Evolutionary conservation across 2,888 invertebrate species (phyloP).

Genomic region (Saturnia pavonia): DNA sequence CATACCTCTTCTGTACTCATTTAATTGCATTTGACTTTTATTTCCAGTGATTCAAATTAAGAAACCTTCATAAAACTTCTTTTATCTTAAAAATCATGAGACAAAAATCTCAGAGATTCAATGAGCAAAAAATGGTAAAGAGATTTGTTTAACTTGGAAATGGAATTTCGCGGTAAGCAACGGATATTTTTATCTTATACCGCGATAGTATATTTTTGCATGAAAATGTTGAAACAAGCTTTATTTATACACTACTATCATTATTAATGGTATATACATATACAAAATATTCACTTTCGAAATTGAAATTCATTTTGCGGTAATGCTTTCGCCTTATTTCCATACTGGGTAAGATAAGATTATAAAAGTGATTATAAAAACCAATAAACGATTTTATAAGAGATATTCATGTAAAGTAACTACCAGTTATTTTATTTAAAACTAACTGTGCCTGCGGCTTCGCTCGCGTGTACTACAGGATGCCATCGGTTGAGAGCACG

Average conservation of each 20-base stretch:
- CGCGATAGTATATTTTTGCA: constrained; percentile 56
- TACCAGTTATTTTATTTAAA: constrained; percentile 14
- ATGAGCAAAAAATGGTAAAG: constrained; percentile 62
- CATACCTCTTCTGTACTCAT: constrained; percentile 29
- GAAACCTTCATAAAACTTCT: constrained; percentile 45
- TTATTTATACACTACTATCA: not conserved
- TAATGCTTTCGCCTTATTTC: no score
- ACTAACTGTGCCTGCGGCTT: no score
- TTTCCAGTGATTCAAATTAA: constrained; percentile 43
- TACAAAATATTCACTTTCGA: constrained; percentile 1
- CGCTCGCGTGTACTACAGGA: no score
- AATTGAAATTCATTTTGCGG: constrained; percentile 12
- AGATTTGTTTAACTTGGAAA: constrained; percentile 74
- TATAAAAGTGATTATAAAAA: not conserved
- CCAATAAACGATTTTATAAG: not conserved
- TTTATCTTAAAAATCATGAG: constrained; percentile 56
- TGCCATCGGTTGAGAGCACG: no score
- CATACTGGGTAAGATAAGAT: not conserved
- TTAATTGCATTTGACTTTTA: constrained; percentile 43
- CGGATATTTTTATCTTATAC: constrained; percentile 64
- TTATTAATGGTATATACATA: not conserved
- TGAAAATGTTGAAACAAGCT: constrained; percentile 38
- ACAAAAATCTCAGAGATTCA: constrained; percentile 54
- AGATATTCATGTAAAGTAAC: constrained; percentile 21
- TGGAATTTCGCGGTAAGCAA: constrained; percentile 71